phyloP scores from a whole-genome alignment of 2,113 vertebrate species.

The Apodemus sylvaticus region DNA sequence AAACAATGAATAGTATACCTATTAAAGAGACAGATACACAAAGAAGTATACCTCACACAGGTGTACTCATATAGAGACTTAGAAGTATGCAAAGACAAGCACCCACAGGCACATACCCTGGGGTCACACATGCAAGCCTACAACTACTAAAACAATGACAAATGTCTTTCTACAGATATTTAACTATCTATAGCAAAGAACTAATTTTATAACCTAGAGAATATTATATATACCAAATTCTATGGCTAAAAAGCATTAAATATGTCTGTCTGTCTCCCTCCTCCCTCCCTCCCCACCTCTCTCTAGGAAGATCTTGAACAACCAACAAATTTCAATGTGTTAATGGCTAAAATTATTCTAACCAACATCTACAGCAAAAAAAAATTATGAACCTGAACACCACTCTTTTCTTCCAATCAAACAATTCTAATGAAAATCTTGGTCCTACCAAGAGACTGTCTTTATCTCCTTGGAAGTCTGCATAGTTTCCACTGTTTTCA shows the following conservation, averaged over 20 bases:
- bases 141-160: not conserved
- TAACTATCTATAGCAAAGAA: not conserved
- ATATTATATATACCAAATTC: not conserved
- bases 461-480: not conserved
- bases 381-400: not conserved
- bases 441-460: not conserved
- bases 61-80: not conserved
- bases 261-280: not conserved
- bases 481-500: not conserved
- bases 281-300: no score
- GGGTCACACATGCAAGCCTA: not conserved
- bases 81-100: not conserved
- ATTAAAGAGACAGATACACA: not conserved
- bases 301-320: not conserved
- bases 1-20: not conserved
- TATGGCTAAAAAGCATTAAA: not conserved
- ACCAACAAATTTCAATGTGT: not conserved
- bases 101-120: not conserved
- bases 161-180: not conserved
- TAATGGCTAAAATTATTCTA: not conserved
- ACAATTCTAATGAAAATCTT: conserved; percentile 27
- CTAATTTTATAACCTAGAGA: not conserved
- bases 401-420: not conserved
- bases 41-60: not conserved
- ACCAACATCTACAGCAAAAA: not conserved